phyloP scores from a whole-genome alignment of 2,888 invertebrate genomes.

The Caenorhabditis panamensis region DNA sequence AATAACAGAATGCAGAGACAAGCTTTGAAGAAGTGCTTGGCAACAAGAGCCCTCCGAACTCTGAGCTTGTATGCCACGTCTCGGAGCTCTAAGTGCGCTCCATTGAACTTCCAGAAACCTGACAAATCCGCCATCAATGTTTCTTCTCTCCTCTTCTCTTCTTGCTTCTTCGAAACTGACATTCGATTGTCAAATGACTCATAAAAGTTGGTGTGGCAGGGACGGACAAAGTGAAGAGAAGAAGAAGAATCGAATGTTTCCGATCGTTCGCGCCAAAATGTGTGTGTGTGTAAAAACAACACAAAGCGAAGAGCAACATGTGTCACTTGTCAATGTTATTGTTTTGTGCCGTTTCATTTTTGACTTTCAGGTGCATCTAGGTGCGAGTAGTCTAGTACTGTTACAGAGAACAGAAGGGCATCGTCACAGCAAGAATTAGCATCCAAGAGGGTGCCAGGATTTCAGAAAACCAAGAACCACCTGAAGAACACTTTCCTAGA shows the following conservation, averaged over 20 bases:
- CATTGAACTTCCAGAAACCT: no score
- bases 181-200: slow-evolving; percentile 57
- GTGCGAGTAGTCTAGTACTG: not conserved
- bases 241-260: slow-evolving; percentile 44
- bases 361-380: not conserved
- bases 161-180: slow-evolving; percentile 29
- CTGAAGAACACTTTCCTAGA: slow-evolving; percentile 8
- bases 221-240: not conserved
- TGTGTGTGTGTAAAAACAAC: slow-evolving; percentile 40
- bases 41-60: no score
- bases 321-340: not conserved
- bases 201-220: slow-evolving; percentile 41
- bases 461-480: not conserved
- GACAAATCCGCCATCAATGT: no score
- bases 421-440: no score
- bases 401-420: not conserved
- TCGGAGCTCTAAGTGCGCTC: not conserved
- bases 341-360: no score
- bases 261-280: slow-evolving; percentile 38
- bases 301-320: slow-evolving; percentile 8
- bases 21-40: no score
- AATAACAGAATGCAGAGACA: not conserved
- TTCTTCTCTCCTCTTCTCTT: no score
- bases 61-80: no score
- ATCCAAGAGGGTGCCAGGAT: no score